Percentiles rank a stretch among this genome's conserved stretches.
Conservation (phyloP, 2,888 invertebrate genomes). For the Rapana venosa region DNA sequence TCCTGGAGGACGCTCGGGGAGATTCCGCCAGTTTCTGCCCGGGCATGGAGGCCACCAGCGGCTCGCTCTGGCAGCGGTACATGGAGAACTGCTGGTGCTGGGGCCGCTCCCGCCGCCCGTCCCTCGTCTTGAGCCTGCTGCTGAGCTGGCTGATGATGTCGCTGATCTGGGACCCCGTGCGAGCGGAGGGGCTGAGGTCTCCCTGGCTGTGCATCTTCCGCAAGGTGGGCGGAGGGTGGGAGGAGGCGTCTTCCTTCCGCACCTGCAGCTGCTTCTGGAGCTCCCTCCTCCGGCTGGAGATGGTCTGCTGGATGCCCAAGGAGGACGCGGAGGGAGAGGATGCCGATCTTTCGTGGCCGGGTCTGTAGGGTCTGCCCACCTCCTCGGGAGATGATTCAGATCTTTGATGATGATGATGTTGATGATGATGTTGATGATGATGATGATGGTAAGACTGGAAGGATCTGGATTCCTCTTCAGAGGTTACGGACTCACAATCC, state of each 20-base stretch:
- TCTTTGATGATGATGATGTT: no score
- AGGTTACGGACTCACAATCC: not conserved
- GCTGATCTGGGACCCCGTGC: not conserved
- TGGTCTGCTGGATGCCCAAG: not conserved
- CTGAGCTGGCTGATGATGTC: constrained; percentile 35
- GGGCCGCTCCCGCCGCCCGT: not conserved
- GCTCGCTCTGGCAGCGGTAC: constrained; percentile 35
- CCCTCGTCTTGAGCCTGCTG: constrained; percentile 13
- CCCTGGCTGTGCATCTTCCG: constrained; percentile 32
- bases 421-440: no score
- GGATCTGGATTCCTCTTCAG: not conserved
- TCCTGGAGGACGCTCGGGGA: not conserved
- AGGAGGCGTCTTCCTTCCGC: not conserved
- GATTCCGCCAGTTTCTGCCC: not conserved
- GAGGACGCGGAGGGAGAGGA: not conserved
- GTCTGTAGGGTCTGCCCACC: not conserved
- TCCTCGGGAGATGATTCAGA: not conserved
- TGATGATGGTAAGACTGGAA: not conserved
- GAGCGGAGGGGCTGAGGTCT: not conserved
- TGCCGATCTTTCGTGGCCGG: not conserved
- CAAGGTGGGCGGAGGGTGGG: not conserved
- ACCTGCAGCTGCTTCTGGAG: constrained; percentile 28
- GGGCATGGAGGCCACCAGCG: not conserved
- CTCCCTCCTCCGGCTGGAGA: not conserved
- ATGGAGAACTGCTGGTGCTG: constrained; percentile 16